Evolutionary conservation across 2,797 vertebrate genomes (phyloP), one percentile per base, ranked within the genome.

Genomic region (Alosa sapidissima): DNA sequence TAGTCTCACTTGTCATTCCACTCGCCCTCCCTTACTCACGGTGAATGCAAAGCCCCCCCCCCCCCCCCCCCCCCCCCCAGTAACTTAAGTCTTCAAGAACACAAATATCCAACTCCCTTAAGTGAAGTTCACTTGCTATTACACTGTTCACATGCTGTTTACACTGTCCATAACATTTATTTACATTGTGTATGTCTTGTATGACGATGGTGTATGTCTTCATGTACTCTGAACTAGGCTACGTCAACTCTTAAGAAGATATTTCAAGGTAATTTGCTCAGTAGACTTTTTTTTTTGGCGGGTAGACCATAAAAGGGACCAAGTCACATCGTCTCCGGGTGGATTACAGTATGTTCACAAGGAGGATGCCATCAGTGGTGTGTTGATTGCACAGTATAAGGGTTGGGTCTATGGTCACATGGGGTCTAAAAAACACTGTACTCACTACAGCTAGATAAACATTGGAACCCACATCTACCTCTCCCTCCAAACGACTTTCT

Each of bases 401-500:
- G 41, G 41, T 72, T 28, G 36, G 72, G 72, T 78, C 72, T 78
- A 78, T 72, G 41, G 14, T 93, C 86, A 93, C 87, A 93, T 28
- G 85, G 82, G 90, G 88, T 93, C 93, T 94, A 92, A 87, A 94
- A 78, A 94, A 94, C 89, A 92, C 96, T 92, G 95, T 91, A 92
- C 96, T 96, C 96, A 94, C 95, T 96, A 96, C 89, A 93, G 94
- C 94, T 96, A 96, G 91, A 96, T 92, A 96, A 96, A 93, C 96
- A 93, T 94, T 88, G 93, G 95, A 96, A 94, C 91, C 95, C 93
- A 88, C 94, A 96, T 97, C 97, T 98, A 98, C 98, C 98, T 99
- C 97, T 97, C 95, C 95, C 96, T 94, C 96, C 96, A 95, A 97
- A 95, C 94, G 97, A 97, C 96, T 96, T 97, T 96, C 97, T 94